Percentiles rank a stretch among this genome's conserved stretches.
Evolutionary conservation across 2,113 vertebrate genomes (phyloP).

Genomic region (Nesoenas mayeri): DNA sequence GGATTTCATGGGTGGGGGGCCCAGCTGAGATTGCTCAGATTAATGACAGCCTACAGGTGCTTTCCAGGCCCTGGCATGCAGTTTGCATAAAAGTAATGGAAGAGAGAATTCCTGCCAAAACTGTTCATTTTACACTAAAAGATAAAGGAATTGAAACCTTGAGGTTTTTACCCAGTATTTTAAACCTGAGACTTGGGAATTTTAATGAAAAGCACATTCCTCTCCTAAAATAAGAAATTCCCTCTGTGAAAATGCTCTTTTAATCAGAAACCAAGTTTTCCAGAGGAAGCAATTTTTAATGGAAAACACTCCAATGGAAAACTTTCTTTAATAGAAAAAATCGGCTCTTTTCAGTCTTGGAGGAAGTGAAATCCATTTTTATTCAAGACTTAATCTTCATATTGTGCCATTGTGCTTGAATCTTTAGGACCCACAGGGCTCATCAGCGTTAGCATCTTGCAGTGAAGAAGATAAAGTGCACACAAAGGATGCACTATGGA

Average conservation of each 20-base stretch:
- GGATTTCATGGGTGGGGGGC: fast-evolving
- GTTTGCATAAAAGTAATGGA: background rate
- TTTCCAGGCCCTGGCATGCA: background rate
- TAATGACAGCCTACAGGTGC: background rate
- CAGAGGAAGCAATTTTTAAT: constrained; percentile 18
- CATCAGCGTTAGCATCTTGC: constrained; percentile 7
- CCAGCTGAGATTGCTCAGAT: background rate
- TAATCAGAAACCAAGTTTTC: constrained; percentile 27
- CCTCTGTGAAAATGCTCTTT: constrained; percentile 25
- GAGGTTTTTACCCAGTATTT: background rate
- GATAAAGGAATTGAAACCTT: background rate
- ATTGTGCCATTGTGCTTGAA: constrained; percentile 22
- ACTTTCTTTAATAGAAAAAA: constrained; percentile 1
- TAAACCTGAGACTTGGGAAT: background rate
- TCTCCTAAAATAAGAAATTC: background rate
- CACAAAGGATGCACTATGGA: background rate
- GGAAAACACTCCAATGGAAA: constrained; percentile 21
- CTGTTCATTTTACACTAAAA: background rate
- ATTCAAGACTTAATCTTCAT: constrained; percentile 8
- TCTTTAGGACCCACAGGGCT: background rate
- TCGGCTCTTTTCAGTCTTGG: background rate
- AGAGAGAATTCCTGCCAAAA: background rate
- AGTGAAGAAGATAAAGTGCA: constrained; percentile 39
- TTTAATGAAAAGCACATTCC: background rate
- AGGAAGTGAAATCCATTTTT: background rate